phyloP scores from a whole-genome alignment of 2,888 invertebrate genomes.

The Quadroppia sp. region DNA sequence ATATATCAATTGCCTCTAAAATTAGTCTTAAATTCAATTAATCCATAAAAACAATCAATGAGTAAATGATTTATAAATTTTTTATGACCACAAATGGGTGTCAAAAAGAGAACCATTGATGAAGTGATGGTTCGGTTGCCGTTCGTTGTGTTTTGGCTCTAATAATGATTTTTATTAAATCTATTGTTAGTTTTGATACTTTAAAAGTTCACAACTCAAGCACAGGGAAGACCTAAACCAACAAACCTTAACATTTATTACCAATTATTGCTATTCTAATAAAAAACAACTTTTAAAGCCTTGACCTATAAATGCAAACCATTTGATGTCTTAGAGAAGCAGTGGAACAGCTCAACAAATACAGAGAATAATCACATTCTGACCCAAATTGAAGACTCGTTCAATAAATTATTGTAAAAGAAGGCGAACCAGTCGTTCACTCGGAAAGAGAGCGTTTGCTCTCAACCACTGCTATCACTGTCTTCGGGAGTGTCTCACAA shows the following conservation, averaged over 20 bases:
- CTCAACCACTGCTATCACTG: conserved; percentile 13
- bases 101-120: not conserved
- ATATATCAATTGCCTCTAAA: no score
- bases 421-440: conserved; percentile 25
- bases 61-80: no score
- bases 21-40: no score
- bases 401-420: conserved; percentile 23
- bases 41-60: no score
- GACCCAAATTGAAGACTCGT: conserved; percentile 27
- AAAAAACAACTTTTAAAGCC: conserved; percentile 5
- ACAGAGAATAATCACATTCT: not conserved
- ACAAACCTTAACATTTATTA: not conserved
- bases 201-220: not conserved
- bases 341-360: conserved; percentile 1
- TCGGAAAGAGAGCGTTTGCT: conserved; percentile 25
- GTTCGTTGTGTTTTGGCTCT: not conserved
- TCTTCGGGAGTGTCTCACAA: not conserved
- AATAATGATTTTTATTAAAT: not conserved
- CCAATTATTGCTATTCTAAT: not conserved
- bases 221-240: not conserved
- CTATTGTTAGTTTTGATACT: conserved; percentile 2
- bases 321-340: conserved; percentile 10
- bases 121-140: not conserved
- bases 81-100: not conserved
- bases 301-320: conserved; percentile 28